phyloP scores from a whole-genome alignment of 92 coral and sea anemone species.

The Anthopleura xanthogrammica region DNA sequence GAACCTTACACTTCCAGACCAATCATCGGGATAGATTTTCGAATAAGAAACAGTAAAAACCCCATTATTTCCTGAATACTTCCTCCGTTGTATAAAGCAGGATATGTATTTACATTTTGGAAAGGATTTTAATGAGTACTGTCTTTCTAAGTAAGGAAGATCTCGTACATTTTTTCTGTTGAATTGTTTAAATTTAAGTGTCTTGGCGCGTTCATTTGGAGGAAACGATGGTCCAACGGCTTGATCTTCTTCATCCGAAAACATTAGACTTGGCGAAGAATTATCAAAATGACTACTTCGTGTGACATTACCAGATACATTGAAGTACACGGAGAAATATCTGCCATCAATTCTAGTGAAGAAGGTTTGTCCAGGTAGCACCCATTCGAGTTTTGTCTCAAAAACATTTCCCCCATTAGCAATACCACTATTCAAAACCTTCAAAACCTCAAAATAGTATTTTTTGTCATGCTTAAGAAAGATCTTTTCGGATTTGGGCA shows the following conservation, averaged over 20 bases:
- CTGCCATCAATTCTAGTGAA: conserved; percentile 26
- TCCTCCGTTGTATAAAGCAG: conserved; percentile 24
- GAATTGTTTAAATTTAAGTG: neutral
- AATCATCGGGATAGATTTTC: conserved; percentile 68
- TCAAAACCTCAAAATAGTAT: conserved; percentile 69
- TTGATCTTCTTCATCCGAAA: conserved; percentile 6
- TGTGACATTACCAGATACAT: neutral
- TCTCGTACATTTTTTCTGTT: neutral
- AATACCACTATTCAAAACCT: conserved; percentile 44
- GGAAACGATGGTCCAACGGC: neutral
- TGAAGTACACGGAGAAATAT: conserved; percentile 37
- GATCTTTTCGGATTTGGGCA: conserved; percentile 27
- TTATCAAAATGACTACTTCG: neutral
- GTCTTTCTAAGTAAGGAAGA: neutral
- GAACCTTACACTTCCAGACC: conserved; percentile 47
- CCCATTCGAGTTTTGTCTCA: conserved; percentile 50
- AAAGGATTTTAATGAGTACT: neutral
- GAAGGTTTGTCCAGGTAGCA: conserved; percentile 40
- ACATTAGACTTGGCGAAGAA: neutral
- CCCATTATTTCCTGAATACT: conserved; percentile 57
- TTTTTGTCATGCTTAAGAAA: conserved; percentile 29
- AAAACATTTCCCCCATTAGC: neutral
- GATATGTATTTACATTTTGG: conserved; percentile 44
- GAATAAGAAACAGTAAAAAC: conserved; percentile 58
- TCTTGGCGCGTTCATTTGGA: neutral